phyloP scores from a whole-genome alignment of 2,113 vertebrate species.

The Terrapene triunguis region DNA sequence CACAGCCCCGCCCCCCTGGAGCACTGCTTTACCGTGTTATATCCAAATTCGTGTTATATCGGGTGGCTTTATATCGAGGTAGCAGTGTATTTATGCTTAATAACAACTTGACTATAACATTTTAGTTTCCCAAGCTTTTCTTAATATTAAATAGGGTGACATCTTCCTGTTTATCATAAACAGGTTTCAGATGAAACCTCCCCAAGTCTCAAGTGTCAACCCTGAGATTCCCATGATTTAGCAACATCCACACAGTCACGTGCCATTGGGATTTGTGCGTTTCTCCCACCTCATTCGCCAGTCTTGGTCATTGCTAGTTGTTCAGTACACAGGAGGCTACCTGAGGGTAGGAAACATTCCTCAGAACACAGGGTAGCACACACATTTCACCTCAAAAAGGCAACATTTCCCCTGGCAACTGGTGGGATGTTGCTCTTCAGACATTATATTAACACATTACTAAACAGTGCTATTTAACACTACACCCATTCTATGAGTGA shows the following conservation, averaged over 20 bases:
- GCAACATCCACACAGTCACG: not conserved
- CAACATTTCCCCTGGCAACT: not conserved
- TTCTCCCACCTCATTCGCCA: not conserved
- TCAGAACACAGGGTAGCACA: too few species aligned
- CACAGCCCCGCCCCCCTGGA: too few species aligned
- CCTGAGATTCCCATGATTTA: not conserved
- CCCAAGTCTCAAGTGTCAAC: not conserved
- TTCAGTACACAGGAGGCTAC: not conserved
- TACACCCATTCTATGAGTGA: not conserved
- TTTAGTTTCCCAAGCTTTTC: not conserved
- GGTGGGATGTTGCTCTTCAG: not conserved
- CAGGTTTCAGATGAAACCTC: not conserved
- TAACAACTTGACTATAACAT: not conserved
- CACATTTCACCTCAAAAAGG: not conserved
- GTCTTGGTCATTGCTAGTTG: not conserved
- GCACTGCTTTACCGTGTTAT: too few species aligned
- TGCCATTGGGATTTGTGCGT: not conserved
- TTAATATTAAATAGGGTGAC: not conserved
- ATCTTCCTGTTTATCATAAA: not conserved
- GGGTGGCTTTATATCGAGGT: too few species aligned
- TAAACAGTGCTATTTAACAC: not conserved
- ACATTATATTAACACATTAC: too few species aligned
- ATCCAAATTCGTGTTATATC: too few species aligned
- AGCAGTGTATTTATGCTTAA: not conserved
- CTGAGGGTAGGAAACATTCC: too few species aligned